Evolutionary conservation across 2,113 vertebrate genomes (phyloP), one percentile per base, ranked within the genome.

Genomic region (Himantopus leucocephalus): DNA sequence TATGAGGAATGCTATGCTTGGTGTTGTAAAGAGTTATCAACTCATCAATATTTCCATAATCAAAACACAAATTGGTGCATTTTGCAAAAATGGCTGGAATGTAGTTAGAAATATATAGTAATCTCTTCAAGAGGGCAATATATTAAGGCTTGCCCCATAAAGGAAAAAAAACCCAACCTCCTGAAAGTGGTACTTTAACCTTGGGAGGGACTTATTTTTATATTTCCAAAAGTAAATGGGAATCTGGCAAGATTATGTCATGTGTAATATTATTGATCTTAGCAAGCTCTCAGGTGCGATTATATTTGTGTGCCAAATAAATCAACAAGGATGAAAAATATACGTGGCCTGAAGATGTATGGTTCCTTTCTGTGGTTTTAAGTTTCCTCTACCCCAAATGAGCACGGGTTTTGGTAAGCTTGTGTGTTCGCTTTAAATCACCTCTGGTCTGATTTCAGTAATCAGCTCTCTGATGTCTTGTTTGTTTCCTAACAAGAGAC

Each of bases 121-220:
- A 39, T 58, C 3, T 3, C 12, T 64, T 53, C 45, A 76, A 64
- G 39, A 66, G 12, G 5, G 8, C 1, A 58, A 85, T 88, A 56
- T 32, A 62, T 17, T 63, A 14, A 4, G 52, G 50, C 20, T 66
- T 90, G 20, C 37, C 20, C 73, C 35, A 29, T 56, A 79, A 83
- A 34, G 8, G 11, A 19, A 43, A 56, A 48, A 2, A 0, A 10
- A 18, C 10, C 1, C 4, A 23, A 18, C n/a, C 22, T 22, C 2
- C 13, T 60, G 66, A 45, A 87, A 55, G 20, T 34, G 32, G 6
- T 50, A 4, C 4, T 59, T 90, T 85, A 72, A n/a, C 7, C 12
- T 52, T 76, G 16, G 9, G 12, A 59, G 9, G 9, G 21, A 18
- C 10, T 48, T 56, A 32, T 45, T 76, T 77, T 77, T 53, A 1